Evolutionary conservation across 2,888 invertebrate genomes (phyloP), one percentile per base, ranked within the genome.

Genomic region (Nymphalis urticae): DNA sequence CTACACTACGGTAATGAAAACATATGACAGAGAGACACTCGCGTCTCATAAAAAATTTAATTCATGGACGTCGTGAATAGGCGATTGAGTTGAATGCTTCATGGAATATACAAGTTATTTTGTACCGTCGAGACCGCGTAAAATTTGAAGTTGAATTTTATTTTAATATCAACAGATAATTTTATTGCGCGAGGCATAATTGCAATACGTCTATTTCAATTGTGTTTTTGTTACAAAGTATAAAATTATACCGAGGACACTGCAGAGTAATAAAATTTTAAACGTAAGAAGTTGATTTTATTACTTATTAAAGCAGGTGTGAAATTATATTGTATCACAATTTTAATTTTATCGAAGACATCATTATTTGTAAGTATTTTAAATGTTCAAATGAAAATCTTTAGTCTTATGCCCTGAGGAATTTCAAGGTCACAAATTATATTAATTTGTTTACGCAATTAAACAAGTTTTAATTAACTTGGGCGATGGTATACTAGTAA

Each of bases 41-140:
- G 88, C 77, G 83, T 79, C 82, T 76, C 85, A 86, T 92, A 90
- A 90, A 91, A 90, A 86, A 88, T 82, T 83, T 80, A 88, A 89
- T 88, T 90, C 85, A 90, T 84, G 85, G 81, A 72, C 81, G 82
- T 71, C 87, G 73, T 79, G 85, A 90, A 90, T 91, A 90, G 88
- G 81, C 79, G 75, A 80, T 82, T 82, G 79, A 83, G 84, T 86
- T 85, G 82, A 82, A 86, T 86, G 85, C 73, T 72, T 84, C 78
- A 78, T 75, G 75, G 73, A 81, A 66, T 60, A 62, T 71, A 68
- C 64, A 65, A 48, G 62, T 56, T 66, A 62, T n/a, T 42, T 66
- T 66, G 62, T 67, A 27, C n/a, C 36, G 48, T 24, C 53, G 19
- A 27, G 42, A 66, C n/a, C 19, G 42, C 36, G 27, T 56, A 32